A percentile compares a stretch with the other conserved stretches of the same genome.
Evolutionary conservation across 35 echinoderm and acorn worm species (phyloP).

Genomic region (Amphiura filiformis): DNA sequence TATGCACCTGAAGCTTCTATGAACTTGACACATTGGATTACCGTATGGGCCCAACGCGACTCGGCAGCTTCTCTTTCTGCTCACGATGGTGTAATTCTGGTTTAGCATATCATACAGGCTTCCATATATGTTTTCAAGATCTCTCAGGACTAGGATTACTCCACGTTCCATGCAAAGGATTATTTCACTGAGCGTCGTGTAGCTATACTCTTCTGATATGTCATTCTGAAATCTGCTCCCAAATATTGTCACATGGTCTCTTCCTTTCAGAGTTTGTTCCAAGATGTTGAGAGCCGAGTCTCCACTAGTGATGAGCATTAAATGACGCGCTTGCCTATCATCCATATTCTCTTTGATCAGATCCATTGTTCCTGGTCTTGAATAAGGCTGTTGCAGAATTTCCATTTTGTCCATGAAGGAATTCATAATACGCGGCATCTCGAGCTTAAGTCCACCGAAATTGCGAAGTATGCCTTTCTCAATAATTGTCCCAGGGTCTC

Average conservation of each 20-base stretch:
- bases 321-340: constrained; percentile 29
- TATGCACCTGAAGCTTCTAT: constrained; percentile 27
- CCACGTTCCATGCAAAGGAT: constrained; percentile 50
- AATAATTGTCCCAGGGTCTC: background rate
- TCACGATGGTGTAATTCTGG: constrained; percentile 39
- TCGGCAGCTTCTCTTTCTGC: constrained; percentile 29
- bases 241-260: constrained; percentile 17
- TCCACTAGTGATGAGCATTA: constrained; percentile 46
- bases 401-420: constrained; percentile 23
- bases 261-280: constrained; percentile 9
- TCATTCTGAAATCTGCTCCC: constrained; percentile 52
- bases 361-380: constrained; percentile 4
- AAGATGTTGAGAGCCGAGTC: constrained; percentile 41
- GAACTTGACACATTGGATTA: constrained; percentile 48
- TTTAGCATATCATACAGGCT: constrained; percentile 47
- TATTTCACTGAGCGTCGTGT: constrained; percentile 21
- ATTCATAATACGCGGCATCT: constrained; percentile 33
- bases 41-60: constrained; percentile 28
- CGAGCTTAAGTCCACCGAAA: constrained; percentile 31
- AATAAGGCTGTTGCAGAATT: background rate
- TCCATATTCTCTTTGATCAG: constrained; percentile 35
- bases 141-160: constrained; percentile 19
- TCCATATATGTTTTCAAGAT: constrained; percentile 42
- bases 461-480: constrained; percentile 37
- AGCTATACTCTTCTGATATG: constrained; percentile 42